Conservation (phyloP, 2,113 vertebrate genomes). For the Brachyistius frenatus region DNA sequence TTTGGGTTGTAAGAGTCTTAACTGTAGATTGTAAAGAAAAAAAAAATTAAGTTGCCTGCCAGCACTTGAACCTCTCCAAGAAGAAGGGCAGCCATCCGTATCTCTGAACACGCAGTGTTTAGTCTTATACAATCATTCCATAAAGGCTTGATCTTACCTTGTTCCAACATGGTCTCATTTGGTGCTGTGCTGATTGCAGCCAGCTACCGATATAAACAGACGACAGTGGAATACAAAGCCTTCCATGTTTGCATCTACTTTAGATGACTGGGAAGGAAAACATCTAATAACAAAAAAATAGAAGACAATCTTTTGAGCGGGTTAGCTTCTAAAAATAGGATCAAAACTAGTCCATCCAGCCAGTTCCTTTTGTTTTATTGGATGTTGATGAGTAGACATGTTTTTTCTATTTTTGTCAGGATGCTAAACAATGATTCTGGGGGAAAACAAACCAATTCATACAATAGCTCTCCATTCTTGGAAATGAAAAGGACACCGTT, state of each 20-base stretch:
- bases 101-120: neutral
- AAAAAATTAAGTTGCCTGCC: neutral
- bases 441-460: conserved; percentile 64
- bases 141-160: conserved; percentile 37
- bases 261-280: conserved; percentile 62
- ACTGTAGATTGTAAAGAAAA: neutral
- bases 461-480: conserved; percentile 34
- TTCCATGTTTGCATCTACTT: conserved; percentile 60
- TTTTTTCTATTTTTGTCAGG: conserved; percentile 66
- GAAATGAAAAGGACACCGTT: conserved; percentile 25
- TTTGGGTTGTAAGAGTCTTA: neutral
- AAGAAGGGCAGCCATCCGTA: conserved; percentile 26
- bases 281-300: conserved; percentile 64
- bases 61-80: conserved; percentile 9
- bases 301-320: conserved; percentile 62
- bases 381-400: conserved; percentile 58
- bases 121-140: conserved; percentile 48
- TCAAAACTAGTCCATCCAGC: conserved; percentile 58
- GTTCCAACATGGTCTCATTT: conserved; percentile 25
- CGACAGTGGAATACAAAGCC: conserved; percentile 33
- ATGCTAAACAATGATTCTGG: conserved; percentile 66
- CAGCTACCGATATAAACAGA: conserved; percentile 24
- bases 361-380: conserved; percentile 67
- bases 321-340: conserved; percentile 69
- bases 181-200: conserved; percentile 23